Conservation (phyloP, 2,888 invertebrate species). For the Buathra laborator region DNA sequence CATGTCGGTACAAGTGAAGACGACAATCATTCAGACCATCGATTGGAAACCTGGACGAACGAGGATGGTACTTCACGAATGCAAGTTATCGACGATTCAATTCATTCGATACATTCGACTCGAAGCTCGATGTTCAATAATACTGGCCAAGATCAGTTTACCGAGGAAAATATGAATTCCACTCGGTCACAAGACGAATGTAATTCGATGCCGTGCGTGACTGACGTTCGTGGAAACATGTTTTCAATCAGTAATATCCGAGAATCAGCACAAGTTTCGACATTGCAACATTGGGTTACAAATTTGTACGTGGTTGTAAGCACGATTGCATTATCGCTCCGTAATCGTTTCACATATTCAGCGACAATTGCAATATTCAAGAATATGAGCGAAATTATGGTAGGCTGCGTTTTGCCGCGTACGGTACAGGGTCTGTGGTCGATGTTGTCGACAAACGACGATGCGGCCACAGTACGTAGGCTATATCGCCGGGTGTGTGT, state of each 20-base stretch:
- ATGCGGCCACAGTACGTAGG: not conserved
- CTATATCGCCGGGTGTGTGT: not conserved
- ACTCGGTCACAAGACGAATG: slow-evolving; percentile 12
- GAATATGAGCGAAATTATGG: not conserved
- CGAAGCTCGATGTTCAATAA: too few relatives aligned
- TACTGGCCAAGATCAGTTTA: too few relatives aligned
- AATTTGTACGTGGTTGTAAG: slow-evolving; percentile 1
- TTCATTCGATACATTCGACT: not conserved
- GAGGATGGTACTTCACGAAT: not conserved
- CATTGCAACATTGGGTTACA: not conserved
- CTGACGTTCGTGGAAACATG: slow-evolving; percentile 3
- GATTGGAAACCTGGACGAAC: not conserved
- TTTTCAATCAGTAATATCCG: not conserved
- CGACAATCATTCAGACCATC: not conserved
- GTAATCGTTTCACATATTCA: not conserved
- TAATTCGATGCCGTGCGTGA: slow-evolving; percentile 2
- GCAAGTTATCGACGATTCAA: not conserved
- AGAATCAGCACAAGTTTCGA: not conserved
- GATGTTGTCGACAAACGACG: slow-evolving; percentile 8
- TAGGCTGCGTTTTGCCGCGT: not conserved
- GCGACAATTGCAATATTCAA: not conserved
- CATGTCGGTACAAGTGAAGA: not conserved
- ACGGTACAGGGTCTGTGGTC: slow-evolving; percentile 9
- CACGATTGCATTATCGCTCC: not conserved
- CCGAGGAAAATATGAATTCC: not conserved